A percentile compares a stretch with the other conserved stretches of the same genome.
These are phyloP conservation scores for Eupeodes luniger DNA, from an alignment of 2,888 invertebrate species.

Conservation along the genomic window DNA sequence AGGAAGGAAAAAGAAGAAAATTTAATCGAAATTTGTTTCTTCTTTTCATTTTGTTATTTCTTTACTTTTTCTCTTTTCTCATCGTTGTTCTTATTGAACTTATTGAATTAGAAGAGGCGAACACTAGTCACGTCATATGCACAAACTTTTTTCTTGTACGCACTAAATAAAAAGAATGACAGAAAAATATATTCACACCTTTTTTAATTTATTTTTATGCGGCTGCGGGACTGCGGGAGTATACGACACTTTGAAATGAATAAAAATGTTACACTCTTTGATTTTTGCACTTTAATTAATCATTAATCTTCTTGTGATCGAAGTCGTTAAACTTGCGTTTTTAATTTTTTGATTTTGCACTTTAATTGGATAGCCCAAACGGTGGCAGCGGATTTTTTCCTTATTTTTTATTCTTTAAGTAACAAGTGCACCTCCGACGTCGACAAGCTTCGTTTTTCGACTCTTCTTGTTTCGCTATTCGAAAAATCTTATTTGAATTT, in stretches of 20 bases:
- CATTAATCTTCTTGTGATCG: conserved; percentile 22
- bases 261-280: background rate
- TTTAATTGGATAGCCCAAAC: conserved; percentile 8
- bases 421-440: conserved; percentile 76
- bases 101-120: conserved; percentile 75
- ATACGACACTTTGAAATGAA: background rate
- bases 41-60: background rate
- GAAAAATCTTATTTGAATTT: conserved; percentile 74
- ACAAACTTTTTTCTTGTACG: conserved; percentile 60
- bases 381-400: conserved; percentile 59
- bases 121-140: conserved; percentile 72
- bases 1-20: conserved; percentile 46
- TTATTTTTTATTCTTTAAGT: conserved; percentile 18
- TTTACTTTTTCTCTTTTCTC: conserved; percentile 4
- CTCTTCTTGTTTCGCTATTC: conserved; percentile 71
- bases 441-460: conserved; percentile 74
- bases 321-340: conserved; percentile 45
- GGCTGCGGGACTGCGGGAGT: background rate
- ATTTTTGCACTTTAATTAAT: conserved; percentile 38
- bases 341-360: background rate
- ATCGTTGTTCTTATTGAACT: conserved; percentile 42
- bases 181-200: conserved; percentile 53
- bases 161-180: conserved; percentile 53
- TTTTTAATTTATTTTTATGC: conserved; percentile 31
- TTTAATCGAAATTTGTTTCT: conserved; percentile 49